A percentile compares a stretch with the other conserved stretches of the same genome.
phyloP scores from a whole-genome alignment of 1,140 invertebrate genomes.

The Drosophila orosa region DNA sequence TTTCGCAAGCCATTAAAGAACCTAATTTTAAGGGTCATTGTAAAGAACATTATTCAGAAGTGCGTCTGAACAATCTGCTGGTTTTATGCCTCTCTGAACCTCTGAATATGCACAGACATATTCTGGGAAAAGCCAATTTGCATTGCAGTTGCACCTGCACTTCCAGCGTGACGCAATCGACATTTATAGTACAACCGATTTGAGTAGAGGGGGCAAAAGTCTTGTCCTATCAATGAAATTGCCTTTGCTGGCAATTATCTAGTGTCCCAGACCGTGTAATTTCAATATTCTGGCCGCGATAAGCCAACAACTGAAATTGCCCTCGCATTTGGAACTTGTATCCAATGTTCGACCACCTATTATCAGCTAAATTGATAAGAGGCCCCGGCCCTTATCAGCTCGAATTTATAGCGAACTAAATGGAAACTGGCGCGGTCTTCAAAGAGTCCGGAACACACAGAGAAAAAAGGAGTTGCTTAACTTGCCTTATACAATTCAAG shows the following conservation, averaged over 20 bases:
- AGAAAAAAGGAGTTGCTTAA: conserved; percentile 1
- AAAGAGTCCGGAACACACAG: not conserved
- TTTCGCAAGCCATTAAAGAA: not conserved
- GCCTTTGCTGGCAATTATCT: conserved; percentile 52
- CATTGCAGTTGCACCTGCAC: conserved; percentile 32
- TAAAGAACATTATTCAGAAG: conserved; percentile 14
- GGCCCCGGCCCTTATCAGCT: conserved; percentile 11
- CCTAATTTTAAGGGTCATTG: not conserved
- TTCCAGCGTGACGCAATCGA: conserved; percentile 34
- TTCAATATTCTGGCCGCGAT: conserved; percentile 54
- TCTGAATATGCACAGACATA: conserved; percentile 22
- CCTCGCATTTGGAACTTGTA: conserved; percentile 41
- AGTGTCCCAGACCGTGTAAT: conserved; percentile 66
- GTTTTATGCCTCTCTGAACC: not conserved
- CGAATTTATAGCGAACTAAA: conserved; percentile 36
- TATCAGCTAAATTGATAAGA: conserved; percentile 58
- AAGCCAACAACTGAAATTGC: conserved; percentile 52
- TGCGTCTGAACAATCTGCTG: conserved; percentile 4
- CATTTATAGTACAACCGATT: conserved; percentile 3
- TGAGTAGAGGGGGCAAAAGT: conserved; percentile 52
- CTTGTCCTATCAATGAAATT: conserved; percentile 25
- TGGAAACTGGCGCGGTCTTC: conserved; percentile 5
- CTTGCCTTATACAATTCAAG: not conserved
- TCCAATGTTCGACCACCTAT: conserved; percentile 53
- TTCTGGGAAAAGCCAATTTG: conserved; percentile 21